Evolutionary conservation across 2,888 invertebrate genomes (phyloP).

Genomic region (Scrobipalpa costella): DNA sequence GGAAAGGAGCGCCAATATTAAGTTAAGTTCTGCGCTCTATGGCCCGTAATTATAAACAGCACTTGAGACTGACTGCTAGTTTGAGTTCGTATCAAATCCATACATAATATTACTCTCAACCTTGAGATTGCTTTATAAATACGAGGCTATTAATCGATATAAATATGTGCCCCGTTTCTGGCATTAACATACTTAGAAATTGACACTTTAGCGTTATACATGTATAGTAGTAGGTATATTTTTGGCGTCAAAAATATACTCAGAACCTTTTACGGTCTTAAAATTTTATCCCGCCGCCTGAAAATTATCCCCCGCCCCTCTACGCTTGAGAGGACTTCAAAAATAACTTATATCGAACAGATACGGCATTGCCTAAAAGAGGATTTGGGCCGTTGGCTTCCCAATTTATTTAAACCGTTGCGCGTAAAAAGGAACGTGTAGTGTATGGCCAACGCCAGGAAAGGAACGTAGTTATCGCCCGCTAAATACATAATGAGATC

Average conservation of each 20-base stretch:
- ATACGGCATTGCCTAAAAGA: slow-evolving; percentile 29
- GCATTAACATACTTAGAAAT: no score
- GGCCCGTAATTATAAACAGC: no score
- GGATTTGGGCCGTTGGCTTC: slow-evolving; percentile 35
- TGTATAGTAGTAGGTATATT: no score
- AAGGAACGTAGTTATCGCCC: slow-evolving; percentile 33
- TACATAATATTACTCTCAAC: no score
- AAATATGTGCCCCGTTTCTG: no score
- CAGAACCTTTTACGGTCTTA: neutral
- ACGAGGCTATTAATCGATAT: no score
- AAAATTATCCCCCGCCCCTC: slow-evolving; percentile 10
- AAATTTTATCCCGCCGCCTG: neutral
- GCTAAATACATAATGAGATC: slow-evolving; percentile 36
- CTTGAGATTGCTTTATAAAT: no score
- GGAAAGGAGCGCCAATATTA: no score
- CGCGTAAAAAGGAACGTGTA: slow-evolving; percentile 40
- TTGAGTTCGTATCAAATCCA: no score
- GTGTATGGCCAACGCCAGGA: slow-evolving; percentile 30
- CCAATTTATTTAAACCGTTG: slow-evolving; percentile 49
- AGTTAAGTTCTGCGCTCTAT: no score
- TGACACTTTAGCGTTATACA: no score
- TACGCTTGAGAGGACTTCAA: slow-evolving; percentile 29
- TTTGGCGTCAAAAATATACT: neutral
- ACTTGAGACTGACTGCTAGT: no score
- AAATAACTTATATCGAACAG: slow-evolving; percentile 36